Percentiles rank a stretch among this genome's conserved stretches.
These are phyloP conservation scores for Chaitophorus viminalis DNA, from an alignment of 2,888 invertebrate genomes.

Conservation along the genomic window DNA sequence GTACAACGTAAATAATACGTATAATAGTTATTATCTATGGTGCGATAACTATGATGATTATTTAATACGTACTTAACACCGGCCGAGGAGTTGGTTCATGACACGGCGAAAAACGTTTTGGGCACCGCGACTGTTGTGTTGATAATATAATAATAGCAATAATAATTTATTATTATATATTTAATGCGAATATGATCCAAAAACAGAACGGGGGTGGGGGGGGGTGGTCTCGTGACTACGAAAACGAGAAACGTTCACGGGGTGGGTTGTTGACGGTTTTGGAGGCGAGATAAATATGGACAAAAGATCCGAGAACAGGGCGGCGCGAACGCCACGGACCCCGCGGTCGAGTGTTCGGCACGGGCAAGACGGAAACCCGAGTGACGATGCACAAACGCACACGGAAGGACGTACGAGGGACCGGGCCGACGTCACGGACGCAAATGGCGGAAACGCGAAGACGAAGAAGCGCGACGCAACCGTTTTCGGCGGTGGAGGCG, in stretches of 20 bases:
- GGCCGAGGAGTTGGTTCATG: background rate
- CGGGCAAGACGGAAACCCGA: no score
- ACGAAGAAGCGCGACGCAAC: background rate
- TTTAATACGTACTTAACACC: background rate
- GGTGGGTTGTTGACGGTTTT: background rate
- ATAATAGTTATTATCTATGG: no score
- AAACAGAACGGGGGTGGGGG: no score
- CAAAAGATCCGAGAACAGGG: background rate
- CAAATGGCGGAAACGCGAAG: background rate
- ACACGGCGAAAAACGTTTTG: background rate
- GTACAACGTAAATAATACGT: background rate
- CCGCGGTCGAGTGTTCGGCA: no score
- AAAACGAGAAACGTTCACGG: no score
- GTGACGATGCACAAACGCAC: no score
- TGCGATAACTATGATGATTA: background rate
- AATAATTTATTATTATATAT: no score
- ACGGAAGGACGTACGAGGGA: background rate
- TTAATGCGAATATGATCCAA: no score
- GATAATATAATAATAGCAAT: no score
- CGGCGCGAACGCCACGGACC: no score
- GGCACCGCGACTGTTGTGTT: background rate
- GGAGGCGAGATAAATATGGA: background rate
- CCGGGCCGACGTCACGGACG: background rate
- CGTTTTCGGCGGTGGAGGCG: no score
- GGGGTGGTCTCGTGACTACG: no score